phyloP scores from a whole-genome alignment of 2,888 invertebrate genomes.

The Leucania comma region DNA sequence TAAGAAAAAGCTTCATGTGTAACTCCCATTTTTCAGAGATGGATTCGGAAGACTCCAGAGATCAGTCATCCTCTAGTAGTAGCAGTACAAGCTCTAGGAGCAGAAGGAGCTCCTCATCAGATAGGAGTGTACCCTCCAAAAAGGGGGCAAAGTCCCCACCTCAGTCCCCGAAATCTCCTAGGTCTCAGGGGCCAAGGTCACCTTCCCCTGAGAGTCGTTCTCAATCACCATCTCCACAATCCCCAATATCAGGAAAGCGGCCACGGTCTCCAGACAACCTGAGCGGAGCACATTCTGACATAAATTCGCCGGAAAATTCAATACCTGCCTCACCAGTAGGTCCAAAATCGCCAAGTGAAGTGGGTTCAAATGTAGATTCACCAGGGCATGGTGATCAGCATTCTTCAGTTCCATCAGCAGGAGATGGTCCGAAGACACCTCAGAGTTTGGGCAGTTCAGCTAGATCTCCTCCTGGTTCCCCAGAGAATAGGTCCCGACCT shows the following conservation, averaged over 20 bases:
- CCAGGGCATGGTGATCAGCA: slow-evolving; percentile 77
- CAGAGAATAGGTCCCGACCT: slow-evolving; percentile 77
- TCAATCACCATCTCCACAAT: slow-evolving; percentile 76
- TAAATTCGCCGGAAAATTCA: slow-evolving; percentile 88
- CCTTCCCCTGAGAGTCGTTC: slow-evolving; percentile 79
- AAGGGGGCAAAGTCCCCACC: slow-evolving; percentile 82
- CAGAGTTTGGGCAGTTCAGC: slow-evolving; percentile 79
- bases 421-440: slow-evolving; percentile 84
- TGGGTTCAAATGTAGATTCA: slow-evolving; percentile 76
- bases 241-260: slow-evolving; percentile 67
- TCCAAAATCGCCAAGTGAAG: slow-evolving; percentile 85
- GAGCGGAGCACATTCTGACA: slow-evolving; percentile 85
- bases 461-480: slow-evolving; percentile 80
- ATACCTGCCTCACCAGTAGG: slow-evolving; percentile 81
- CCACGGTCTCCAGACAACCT: slow-evolving; percentile 82
- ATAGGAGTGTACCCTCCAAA: slow-evolving; percentile 81
- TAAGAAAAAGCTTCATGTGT: slow-evolving; percentile 64
- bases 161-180: slow-evolving; percentile 67
- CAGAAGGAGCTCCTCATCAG: slow-evolving; percentile 84
- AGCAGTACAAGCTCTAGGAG: slow-evolving; percentile 88
- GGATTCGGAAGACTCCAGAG: slow-evolving; percentile 92
- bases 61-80: slow-evolving; percentile 88
- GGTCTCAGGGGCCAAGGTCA: slow-evolving; percentile 75
- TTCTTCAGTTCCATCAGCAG: slow-evolving; percentile 73
- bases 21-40: slow-evolving; percentile 84